A percentile compares a stretch with the other conserved stretches of the same genome.
These are phyloP conservation scores for Cyprinodon diabolis DNA, from an alignment of 2,797 vertebrate genomes.

Conservation along the genomic window DNA sequence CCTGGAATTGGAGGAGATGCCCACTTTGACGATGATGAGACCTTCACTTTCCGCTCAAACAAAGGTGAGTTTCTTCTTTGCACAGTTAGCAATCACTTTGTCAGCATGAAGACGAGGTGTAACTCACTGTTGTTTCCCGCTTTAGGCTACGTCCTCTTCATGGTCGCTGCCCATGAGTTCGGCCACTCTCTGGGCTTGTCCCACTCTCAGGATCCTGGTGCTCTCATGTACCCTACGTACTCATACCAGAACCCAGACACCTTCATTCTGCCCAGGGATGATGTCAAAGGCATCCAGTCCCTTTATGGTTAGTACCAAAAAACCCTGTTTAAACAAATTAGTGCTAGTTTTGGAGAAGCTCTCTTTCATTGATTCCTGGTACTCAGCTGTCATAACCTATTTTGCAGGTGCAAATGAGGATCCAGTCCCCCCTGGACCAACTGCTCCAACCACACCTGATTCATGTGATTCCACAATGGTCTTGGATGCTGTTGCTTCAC, in stretches of 20 bases:
- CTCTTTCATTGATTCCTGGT: background rate
- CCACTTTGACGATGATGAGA: constrained; percentile 91
- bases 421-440: constrained; percentile 3
- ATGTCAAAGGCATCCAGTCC: constrained; percentile 75
- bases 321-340: background rate
- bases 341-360: background rate
- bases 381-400: background rate
- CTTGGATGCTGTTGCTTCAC: constrained; percentile 83
- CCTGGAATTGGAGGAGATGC: constrained; percentile 83
- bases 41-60: constrained; percentile 74
- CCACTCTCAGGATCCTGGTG: constrained; percentile 73
- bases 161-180: constrained; percentile 81
- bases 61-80: constrained; percentile 54
- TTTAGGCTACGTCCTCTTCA: constrained; percentile 73
- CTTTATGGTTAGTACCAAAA: constrained; percentile 68
- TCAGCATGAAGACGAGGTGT: background rate
- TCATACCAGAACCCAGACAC: constrained; percentile 61
- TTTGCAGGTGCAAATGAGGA: constrained; percentile 70
- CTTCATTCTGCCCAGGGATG: constrained; percentile 67
- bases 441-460: constrained; percentile 69
- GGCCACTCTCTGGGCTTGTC: constrained; percentile 78
- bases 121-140: constrained; percentile 4
- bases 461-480: constrained; percentile 80
- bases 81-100: background rate
- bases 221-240: constrained; percentile 77